A percentile compares a stretch with the other conserved stretches of the same genome.
These are phyloP conservation scores for Synchiropus splendidus DNA, from an alignment of 2,113 vertebrate species.

Conservation along the genomic window DNA sequence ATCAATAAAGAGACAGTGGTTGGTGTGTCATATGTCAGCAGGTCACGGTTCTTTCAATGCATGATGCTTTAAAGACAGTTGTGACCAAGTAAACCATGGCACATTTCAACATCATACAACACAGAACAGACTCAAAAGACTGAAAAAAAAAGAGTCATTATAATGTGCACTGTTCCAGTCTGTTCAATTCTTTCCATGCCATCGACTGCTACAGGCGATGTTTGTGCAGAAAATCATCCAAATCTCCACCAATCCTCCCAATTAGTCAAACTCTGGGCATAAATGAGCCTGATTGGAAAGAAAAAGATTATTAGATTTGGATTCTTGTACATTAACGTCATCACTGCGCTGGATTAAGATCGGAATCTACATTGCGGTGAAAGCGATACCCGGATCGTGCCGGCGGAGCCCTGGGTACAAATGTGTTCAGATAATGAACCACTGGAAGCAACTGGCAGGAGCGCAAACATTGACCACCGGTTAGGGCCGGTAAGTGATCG, in stretches of 20 bases:
- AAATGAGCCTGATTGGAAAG: constrained; percentile 40
- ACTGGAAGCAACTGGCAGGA: constrained; percentile 35
- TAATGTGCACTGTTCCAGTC: no score
- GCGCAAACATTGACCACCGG: constrained; percentile 38
- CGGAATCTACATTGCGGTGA: constrained; percentile 15
- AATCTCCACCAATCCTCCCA: constrained; percentile 13
- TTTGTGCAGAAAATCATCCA: constrained; percentile 15
- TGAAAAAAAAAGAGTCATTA: no score
- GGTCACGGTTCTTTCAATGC: no score
- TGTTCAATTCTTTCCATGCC: no score
- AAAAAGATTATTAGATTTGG: constrained; percentile 40
- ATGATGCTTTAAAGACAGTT: no score
- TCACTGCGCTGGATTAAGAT: constrained; percentile 25
- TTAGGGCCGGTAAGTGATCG: constrained; percentile 43
- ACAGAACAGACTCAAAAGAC: no score
- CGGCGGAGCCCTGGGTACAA: constrained; percentile 16
- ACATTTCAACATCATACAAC: no score
- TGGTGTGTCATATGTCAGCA: no score
- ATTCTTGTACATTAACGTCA: constrained; percentile 43
- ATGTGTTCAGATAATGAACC: constrained; percentile 32
- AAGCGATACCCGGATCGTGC: constrained; percentile 31
- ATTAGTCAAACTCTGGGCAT: constrained; percentile 23
- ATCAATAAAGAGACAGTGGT: no score
- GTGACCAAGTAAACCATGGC: no score
- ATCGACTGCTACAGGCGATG: not conserved